phyloP scores from a whole-genome alignment of 2,888 invertebrate genomes.

The Phymatocera aterrima region DNA sequence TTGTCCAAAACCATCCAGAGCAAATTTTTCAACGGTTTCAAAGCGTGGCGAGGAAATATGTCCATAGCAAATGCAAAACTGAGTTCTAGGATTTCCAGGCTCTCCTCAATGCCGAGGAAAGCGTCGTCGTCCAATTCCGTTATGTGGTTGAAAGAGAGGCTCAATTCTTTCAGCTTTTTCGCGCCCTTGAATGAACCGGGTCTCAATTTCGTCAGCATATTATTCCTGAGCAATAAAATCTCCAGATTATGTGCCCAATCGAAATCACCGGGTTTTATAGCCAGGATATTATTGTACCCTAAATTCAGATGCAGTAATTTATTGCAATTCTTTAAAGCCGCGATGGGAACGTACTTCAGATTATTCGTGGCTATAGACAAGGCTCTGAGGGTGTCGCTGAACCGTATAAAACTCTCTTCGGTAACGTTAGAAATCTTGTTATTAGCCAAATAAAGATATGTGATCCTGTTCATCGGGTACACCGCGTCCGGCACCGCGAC shows the following conservation, averaged over 20 bases:
- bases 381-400: slow-evolving; percentile 82
- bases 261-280: slow-evolving; percentile 87
- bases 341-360: slow-evolving; percentile 83
- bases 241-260: slow-evolving; percentile 88
- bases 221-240: slow-evolving; percentile 89
- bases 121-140: slow-evolving; percentile 88
- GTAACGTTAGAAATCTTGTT: slow-evolving; percentile 83
- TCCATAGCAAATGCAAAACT: slow-evolving; percentile 91
- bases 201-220: slow-evolving; percentile 82
- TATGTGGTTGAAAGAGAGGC: slow-evolving; percentile 93
- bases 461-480: slow-evolving; percentile 81
- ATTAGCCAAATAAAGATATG: slow-evolving; percentile 89
- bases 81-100: slow-evolving; percentile 88
- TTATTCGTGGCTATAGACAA: slow-evolving; percentile 89
- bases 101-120: slow-evolving; percentile 85
- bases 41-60: slow-evolving; percentile 85
- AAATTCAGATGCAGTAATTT: slow-evolving; percentile 91
- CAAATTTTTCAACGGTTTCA: slow-evolving; percentile 84
- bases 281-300: slow-evolving; percentile 90
- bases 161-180: slow-evolving; percentile 89
- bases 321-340: slow-evolving; percentile 83
- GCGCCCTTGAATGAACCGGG: slow-evolving; percentile 76
- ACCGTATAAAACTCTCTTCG: slow-evolving; percentile 79
- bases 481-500: slow-evolving; percentile 84
- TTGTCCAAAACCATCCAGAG: slow-evolving; percentile 92